Conservation (phyloP, 2,888 invertebrate species). For the Odontocerum albicorne region DNA sequence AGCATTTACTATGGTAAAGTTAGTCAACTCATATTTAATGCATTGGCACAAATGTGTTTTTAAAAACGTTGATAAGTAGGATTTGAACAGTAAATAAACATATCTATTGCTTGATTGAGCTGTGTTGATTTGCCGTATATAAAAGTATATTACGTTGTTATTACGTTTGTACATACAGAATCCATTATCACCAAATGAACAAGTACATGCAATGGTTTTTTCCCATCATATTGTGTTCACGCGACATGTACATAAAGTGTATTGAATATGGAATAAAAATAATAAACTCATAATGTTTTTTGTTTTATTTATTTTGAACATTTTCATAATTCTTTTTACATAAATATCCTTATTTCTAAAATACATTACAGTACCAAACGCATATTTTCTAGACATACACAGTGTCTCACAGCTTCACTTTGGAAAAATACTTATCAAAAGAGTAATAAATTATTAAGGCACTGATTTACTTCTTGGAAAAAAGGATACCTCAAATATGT, state of each 20-base stretch:
- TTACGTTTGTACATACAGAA: slow-evolving; percentile 35
- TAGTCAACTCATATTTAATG: slow-evolving; percentile 19
- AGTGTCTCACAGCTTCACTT: too few species aligned
- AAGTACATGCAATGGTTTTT: slow-evolving; percentile 31
- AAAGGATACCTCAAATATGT: too few species aligned
- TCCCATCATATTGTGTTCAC: slow-evolving; percentile 33
- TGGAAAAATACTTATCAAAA: too few species aligned
- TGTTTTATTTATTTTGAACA: slow-evolving; percentile 1
- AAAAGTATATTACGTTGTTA: slow-evolving; percentile 34
- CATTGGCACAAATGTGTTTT: slow-evolving; percentile 19
- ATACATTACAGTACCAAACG: too few species aligned
- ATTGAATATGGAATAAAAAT: slow-evolving; percentile 34
- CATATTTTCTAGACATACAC: too few species aligned
- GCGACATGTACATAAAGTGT: slow-evolving; percentile 35
- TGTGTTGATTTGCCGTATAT: slow-evolving; percentile 31
- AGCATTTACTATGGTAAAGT: slow-evolving; percentile 21
- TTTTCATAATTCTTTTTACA: not conserved
- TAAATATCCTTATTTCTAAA: too few species aligned
- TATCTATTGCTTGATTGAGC: slow-evolving; percentile 33
- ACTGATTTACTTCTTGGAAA: too few species aligned
- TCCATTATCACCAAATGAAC: slow-evolving; percentile 32
- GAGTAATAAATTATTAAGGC: too few species aligned
- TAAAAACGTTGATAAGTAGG: slow-evolving; percentile 15
- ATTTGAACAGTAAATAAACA: slow-evolving; percentile 31
- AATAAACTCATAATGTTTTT: slow-evolving; percentile 11